These are phyloP conservation scores for Astreopora myriophthalma DNA, from an alignment of 64 coral and sea anemone species.

Conservation along the genomic window DNA sequence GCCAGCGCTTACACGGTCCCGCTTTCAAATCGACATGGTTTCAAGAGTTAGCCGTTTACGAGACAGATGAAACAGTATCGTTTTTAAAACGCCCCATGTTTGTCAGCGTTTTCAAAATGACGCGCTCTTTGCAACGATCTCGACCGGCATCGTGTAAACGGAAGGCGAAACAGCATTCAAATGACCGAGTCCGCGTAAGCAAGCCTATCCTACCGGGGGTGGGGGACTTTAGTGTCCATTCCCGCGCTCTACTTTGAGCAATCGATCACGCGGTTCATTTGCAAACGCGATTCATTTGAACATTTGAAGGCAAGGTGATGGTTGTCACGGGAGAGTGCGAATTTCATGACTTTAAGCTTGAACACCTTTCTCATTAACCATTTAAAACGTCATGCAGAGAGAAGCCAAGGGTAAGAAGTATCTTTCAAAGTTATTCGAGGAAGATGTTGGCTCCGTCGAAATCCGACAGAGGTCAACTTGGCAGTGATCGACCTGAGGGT, in stretches of 20 bases:
- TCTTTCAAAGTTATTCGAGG: neutral
- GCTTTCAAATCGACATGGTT: too few species aligned
- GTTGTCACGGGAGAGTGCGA: neutral
- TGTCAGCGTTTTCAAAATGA: too few species aligned
- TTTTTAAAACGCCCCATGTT: too few species aligned
- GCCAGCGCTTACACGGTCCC: too few species aligned
- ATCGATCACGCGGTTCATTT: neutral
- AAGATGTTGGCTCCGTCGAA: conserved; percentile 40
- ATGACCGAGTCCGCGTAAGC: too few species aligned
- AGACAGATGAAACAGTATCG: too few species aligned
- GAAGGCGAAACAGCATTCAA: too few species aligned
- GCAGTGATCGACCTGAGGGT: neutral
- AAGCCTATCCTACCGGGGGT: too few species aligned
- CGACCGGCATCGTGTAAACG: too few species aligned
- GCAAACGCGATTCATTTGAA: too few species aligned
- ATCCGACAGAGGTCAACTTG: neutral
- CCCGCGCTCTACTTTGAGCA: neutral
- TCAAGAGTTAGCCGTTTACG: too few species aligned
- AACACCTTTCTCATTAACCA: neutral
- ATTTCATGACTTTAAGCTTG: neutral
- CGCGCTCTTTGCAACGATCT: too few species aligned
- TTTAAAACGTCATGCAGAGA: conserved; percentile 23
- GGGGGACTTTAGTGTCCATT: neutral
- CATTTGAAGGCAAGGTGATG: neutral
- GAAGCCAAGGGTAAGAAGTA: neutral